phyloP scores from a whole-genome alignment of 2,113 vertebrate species.

The Indicator maculatus region DNA sequence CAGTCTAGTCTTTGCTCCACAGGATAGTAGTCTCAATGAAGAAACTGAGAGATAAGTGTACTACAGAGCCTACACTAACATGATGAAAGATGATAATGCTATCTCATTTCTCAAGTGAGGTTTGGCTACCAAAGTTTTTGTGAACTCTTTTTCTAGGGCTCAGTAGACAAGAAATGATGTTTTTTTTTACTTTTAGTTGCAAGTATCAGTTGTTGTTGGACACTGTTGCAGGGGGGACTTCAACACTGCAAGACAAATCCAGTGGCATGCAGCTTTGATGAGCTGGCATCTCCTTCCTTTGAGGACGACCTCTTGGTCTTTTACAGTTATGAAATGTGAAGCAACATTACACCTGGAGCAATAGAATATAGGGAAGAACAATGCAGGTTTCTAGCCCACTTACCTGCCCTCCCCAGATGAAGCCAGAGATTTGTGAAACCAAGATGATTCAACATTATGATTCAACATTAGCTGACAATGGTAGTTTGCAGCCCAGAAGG shows the following conservation, averaged over 20 bases:
- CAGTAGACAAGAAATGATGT: not conserved
- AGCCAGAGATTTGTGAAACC: not conserved
- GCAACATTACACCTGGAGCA: not conserved
- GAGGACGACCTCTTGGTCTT: not conserved
- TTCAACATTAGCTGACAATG: too few species aligned
- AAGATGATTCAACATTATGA: too few species aligned
- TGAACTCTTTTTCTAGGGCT: not conserved
- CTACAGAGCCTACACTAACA: not conserved
- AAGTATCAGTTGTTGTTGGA: not conserved
- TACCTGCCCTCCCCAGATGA: accelerated
- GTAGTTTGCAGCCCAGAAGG: too few species aligned
- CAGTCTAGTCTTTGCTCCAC: not conserved
- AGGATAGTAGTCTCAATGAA: not conserved
- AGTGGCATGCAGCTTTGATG: not conserved
- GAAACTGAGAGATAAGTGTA: not conserved
- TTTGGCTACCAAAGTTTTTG: not conserved
- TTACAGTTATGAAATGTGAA: not conserved
- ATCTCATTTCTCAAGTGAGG: not conserved
- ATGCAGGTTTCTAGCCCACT: not conserved
- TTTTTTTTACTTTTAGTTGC: not conserved
- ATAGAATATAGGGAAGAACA: not conserved
- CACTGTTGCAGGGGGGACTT: not conserved
- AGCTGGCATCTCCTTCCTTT: not conserved
- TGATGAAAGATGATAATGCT: not conserved
- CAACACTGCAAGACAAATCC: not conserved